These are phyloP conservation scores for Nomada hirtipes DNA, from an alignment of 2,888 invertebrate species.

Conservation along the genomic window DNA sequence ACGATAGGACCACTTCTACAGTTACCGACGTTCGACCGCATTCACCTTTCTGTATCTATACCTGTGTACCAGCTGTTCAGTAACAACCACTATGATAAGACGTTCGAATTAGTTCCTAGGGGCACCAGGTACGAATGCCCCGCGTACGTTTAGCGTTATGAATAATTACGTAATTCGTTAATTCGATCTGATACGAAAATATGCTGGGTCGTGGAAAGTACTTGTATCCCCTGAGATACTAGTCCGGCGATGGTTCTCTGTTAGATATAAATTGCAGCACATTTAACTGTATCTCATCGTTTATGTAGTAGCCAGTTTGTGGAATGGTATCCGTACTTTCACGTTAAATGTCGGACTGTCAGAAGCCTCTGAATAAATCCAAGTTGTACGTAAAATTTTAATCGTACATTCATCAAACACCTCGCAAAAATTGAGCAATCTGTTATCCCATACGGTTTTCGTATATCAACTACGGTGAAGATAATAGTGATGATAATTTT, in stretches of 20 bases:
- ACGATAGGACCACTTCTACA: conserved; percentile 61
- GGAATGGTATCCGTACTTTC: too few relatives aligned
- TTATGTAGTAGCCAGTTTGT: neutral
- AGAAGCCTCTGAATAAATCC: too few relatives aligned
- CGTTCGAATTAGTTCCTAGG: neutral
- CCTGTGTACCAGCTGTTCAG: conserved; percentile 16
- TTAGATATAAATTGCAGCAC: neutral
- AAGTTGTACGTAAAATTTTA: too few relatives aligned
- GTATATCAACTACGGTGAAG: too few relatives aligned
- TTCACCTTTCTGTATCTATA: conserved; percentile 39
- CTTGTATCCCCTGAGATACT: neutral
- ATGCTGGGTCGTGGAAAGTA: neutral
- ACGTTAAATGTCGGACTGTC: too few relatives aligned
- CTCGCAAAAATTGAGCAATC: too few relatives aligned
- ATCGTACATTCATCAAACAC: too few relatives aligned
- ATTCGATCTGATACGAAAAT: conserved; percentile 17
- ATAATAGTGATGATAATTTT: too few relatives aligned
- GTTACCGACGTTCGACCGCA: conserved; percentile 44
- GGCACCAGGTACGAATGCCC: neutral
- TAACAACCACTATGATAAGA: conserved; percentile 33
- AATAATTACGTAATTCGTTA: conserved; percentile 20
- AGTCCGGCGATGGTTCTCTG: neutral
- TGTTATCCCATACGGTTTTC: too few relatives aligned
- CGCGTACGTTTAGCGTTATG: neutral
- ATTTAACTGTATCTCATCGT: neutral